These are phyloP conservation scores for Falco punctatus DNA, from an alignment of 2,113 vertebrate species.

Conservation along the genomic window DNA sequence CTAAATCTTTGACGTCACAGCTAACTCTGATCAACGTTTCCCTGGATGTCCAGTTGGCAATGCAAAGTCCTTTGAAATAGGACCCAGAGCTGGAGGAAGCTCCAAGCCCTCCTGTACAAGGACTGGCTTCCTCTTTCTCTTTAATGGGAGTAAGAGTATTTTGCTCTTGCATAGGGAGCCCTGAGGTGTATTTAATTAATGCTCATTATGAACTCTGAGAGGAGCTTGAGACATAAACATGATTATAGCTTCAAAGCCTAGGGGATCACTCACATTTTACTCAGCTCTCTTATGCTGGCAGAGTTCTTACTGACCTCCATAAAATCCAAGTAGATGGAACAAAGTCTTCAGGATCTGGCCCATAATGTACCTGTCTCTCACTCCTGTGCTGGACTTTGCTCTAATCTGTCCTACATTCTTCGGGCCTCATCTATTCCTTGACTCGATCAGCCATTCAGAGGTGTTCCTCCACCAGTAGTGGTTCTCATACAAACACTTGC, in stretches of 20 bases:
- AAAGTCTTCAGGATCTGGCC: neutral
- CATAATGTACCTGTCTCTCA: neutral
- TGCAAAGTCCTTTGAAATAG: neutral
- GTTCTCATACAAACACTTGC: neutral
- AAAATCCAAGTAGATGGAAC: neutral
- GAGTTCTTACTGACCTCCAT: neutral
- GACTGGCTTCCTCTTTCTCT: neutral
- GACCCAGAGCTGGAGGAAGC: neutral
- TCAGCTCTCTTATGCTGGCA: neutral
- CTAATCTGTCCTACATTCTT: neutral
- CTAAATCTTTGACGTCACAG: neutral
- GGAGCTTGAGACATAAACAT: conserved; percentile 45
- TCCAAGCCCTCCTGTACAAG: neutral
- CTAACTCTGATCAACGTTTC: neutral
- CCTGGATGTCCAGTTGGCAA: neutral
- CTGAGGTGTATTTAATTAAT: conserved; percentile 58
- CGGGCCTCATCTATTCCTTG: neutral
- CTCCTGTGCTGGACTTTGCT: neutral
- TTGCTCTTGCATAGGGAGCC: neutral
- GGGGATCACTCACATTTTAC: neutral
- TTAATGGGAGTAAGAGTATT: neutral
- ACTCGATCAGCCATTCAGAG: neutral
- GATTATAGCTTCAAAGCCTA: conserved; percentile 54
- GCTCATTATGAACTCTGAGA: conserved; percentile 40
- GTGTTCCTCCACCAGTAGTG: neutral